Evolutionary conservation across 2,113 vertebrate species (phyloP), one percentile per base, ranked within the genome.

Genomic region (Sylvietta virens): DNA sequence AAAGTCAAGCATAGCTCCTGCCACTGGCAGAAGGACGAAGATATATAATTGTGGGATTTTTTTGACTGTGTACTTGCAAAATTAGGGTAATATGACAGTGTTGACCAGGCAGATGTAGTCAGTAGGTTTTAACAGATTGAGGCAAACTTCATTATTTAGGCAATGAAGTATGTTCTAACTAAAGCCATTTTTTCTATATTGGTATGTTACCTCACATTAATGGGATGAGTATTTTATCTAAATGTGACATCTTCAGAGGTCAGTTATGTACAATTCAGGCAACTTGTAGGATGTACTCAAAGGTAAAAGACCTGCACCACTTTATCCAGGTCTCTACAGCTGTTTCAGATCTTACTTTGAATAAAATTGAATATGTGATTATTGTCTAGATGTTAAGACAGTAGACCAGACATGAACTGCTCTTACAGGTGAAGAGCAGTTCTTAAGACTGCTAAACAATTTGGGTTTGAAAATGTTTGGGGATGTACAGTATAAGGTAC

Each of bases 21-120:
- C 30, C 31, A 13, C 39, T 7, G 23, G 21, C 28, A 84, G 77
- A 40, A 70, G 13, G 31, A 62, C 69, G 19, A 60, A 45, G 5
- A 9, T 51, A 31, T 6, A 56, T 42, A 62, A 44, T 26, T 21
- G 23, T 12, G 18, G 16, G 16, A 3, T 0, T 0, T 14, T 54
- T 76, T 83, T 23, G 24, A 33, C 6, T 21, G 9, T 6, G 5
- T 44, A 22, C 37, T 37, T 65, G 26, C 35, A 57, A 80, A 80
- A 53, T 44, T 24, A 2, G 0, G 15, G 47, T 58, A 50, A 62
- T 17, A 13, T 11, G 18, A 28, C 27, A 66, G 31, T 31, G 66
- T 17, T 91, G 61, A 56, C 20, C 19, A 71, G 56, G 60, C 39
- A 88, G 30, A 23, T 48, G 42, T 21, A 42, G 15, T 40, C 37